These are phyloP conservation scores for Helostoma temminkii DNA, from an alignment of 2,797 vertebrate genomes.

Conservation along the genomic window DNA sequence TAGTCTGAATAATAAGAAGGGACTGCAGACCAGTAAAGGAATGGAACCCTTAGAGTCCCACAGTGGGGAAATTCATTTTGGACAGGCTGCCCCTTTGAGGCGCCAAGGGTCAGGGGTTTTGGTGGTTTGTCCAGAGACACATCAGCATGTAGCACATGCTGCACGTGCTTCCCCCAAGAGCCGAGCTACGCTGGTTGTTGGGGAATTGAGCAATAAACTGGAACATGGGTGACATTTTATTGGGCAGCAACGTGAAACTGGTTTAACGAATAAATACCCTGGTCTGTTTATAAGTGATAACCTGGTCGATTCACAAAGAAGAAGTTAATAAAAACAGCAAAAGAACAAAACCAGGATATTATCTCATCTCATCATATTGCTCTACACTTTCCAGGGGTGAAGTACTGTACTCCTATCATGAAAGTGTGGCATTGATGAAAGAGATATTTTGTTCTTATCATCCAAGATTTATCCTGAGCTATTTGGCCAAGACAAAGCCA, in stretches of 20 bases:
- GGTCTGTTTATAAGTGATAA: conserved; percentile 57
- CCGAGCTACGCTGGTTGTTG: conserved; percentile 36
- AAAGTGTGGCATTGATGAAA: conserved; percentile 61
- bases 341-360: conserved; percentile 40
- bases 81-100: too few relatives aligned
- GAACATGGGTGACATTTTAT: conserved; percentile 57
- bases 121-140: too few relatives aligned
- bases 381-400: conserved; percentile 36
- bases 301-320: conserved; percentile 36
- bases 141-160: too few relatives aligned
- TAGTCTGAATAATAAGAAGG: conserved; percentile 55
- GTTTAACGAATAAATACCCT: conserved; percentile 62
- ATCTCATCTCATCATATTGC: conserved; percentile 49
- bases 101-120: too few relatives aligned
- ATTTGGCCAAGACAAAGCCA: conserved; percentile 57
- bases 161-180: too few relatives aligned
- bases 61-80: too few relatives aligned
- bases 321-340: conserved; percentile 55
- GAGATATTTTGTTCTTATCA: conserved; percentile 67
- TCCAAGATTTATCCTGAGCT: conserved; percentile 58
- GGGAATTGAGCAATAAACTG: conserved; percentile 60
- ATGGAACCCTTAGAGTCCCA: too few relatives aligned
- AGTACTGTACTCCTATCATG: conserved; percentile 46
- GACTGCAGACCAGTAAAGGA: too few relatives aligned
- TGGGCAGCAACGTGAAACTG: conserved; percentile 61